Conservation (phyloP, 2,797 vertebrate species). For the Malacoraja senta region DNA sequence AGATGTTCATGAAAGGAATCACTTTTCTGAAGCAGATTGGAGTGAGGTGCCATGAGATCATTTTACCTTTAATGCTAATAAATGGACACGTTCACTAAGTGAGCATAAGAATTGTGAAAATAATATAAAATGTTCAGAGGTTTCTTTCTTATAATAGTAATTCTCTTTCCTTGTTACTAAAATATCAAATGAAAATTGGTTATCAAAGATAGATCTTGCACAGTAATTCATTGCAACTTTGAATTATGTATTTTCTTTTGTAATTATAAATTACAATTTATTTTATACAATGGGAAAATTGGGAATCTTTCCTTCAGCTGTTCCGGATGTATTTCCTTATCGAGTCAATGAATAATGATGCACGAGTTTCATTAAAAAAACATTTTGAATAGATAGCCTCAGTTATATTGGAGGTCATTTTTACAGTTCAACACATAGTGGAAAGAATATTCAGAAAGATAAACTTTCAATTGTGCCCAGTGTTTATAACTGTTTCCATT, state of each 20-base stretch:
- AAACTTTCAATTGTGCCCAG: background rate
- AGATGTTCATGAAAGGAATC: background rate
- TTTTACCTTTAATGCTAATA: too few relatives aligned
- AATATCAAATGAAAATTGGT: background rate
- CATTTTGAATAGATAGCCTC: background rate
- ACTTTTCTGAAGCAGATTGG: too few relatives aligned
- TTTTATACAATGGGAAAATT: background rate
- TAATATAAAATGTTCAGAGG: slow-evolving; percentile 16
- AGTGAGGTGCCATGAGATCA: too few relatives aligned
- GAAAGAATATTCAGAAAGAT: background rate
- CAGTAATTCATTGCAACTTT: background rate
- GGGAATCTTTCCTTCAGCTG: background rate
- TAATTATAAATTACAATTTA: slow-evolving; percentile 12
- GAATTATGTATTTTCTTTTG: background rate
- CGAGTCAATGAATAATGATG: background rate
- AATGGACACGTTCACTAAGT: background rate
- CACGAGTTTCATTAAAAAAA: background rate
- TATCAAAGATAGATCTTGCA: background rate
- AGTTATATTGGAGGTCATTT: background rate
- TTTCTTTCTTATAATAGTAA: background rate
- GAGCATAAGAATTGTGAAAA: background rate
- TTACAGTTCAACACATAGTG: background rate
- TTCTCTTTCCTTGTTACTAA: background rate
- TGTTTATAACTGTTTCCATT: background rate
- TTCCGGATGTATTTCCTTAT: background rate